phyloP scores from a whole-genome alignment of 2,888 invertebrate species.

The Andrena minutula region DNA sequence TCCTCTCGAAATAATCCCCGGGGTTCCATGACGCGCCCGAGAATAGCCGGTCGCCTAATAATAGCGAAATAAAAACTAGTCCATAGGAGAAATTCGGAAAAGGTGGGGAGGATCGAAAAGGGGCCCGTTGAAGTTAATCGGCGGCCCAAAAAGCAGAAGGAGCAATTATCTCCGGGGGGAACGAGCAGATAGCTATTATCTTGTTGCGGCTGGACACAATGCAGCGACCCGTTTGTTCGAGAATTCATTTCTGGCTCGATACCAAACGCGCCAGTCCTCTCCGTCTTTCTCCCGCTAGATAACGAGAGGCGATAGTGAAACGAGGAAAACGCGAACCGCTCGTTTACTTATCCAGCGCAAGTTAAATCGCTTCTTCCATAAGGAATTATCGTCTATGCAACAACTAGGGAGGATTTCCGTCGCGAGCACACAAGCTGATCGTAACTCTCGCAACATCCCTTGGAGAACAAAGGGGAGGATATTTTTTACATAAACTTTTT shows the following conservation, averaged over 20 bases:
- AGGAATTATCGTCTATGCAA: neutral
- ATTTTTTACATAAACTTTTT: no score
- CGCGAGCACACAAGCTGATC: no score
- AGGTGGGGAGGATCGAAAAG: neutral
- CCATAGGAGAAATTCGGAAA: slow-evolving; percentile 1
- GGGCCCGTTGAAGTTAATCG: slow-evolving; percentile 25
- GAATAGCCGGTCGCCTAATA: slow-evolving; percentile 38
- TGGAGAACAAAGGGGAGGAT: no score
- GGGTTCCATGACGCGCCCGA: slow-evolving; percentile 6
- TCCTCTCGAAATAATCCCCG: slow-evolving; percentile 42
- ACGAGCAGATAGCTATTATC: slow-evolving; percentile 59
- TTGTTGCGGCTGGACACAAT: slow-evolving; percentile 47
- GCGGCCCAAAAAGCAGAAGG: slow-evolving; percentile 51
- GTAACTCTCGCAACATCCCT: no score
- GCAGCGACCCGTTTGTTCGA: slow-evolving; percentile 40
- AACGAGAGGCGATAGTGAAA: slow-evolving; percentile 28
- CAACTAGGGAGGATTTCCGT: neutral
- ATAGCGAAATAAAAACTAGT: slow-evolving; percentile 35
- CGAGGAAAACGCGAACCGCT: slow-evolving; percentile 15
- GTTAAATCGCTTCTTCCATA: neutral
- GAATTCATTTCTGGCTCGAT: slow-evolving; percentile 48
- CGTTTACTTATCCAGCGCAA: neutral
- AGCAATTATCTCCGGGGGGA: slow-evolving; percentile 45
- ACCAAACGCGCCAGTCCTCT: slow-evolving; percentile 21
- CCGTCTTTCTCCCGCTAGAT: slow-evolving; percentile 17